A percentile compares a stretch with the other conserved stretches of the same genome.
phyloP scores from a whole-genome alignment of 2,797 vertebrate species.

The Typhlichthys eigenmanni region DNA sequence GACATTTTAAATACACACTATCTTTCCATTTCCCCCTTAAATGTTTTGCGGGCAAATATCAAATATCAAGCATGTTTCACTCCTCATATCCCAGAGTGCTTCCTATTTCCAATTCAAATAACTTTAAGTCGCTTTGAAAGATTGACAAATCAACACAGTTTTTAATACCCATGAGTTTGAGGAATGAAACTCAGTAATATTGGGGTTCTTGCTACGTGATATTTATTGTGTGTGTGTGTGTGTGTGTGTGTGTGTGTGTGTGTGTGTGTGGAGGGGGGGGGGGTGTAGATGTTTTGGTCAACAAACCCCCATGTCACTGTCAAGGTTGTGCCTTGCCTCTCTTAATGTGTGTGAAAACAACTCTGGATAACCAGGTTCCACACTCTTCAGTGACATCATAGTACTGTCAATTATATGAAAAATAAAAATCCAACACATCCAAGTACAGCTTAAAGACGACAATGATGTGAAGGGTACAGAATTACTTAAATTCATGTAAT shows the following conservation, averaged over 20 bases:
- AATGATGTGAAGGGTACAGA: no score
- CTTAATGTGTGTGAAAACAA: no score
- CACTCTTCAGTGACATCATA: no score
- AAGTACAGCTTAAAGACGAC: no score
- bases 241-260: no score
- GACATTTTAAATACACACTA: slow-evolving; percentile 72
- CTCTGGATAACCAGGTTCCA: no score
- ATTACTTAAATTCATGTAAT: no score
- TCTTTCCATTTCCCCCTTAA: slow-evolving; percentile 58
- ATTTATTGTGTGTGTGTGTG: neutral
- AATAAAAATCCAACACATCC: no score
- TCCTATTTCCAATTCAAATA: slow-evolving; percentile 36
- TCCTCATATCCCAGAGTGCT: slow-evolving; percentile 25
- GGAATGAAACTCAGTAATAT: neutral
- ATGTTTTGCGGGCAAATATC: slow-evolving; percentile 58
- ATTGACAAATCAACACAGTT: slow-evolving; percentile 36
- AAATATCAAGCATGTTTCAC: slow-evolving; percentile 43
- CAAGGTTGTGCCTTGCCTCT: neutral
- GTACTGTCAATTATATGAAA: no score
- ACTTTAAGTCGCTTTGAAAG: slow-evolving; percentile 23
- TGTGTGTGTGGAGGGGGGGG: neutral
- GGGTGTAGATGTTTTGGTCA: neutral
- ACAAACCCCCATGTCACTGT: neutral
- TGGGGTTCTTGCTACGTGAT: neutral
- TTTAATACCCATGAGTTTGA: slow-evolving; percentile 8